Evolutionary conservation across 2,888 invertebrate genomes (phyloP), one percentile per base, ranked within the genome.

Genomic region (Drosophila pseudotalamancana): DNA sequence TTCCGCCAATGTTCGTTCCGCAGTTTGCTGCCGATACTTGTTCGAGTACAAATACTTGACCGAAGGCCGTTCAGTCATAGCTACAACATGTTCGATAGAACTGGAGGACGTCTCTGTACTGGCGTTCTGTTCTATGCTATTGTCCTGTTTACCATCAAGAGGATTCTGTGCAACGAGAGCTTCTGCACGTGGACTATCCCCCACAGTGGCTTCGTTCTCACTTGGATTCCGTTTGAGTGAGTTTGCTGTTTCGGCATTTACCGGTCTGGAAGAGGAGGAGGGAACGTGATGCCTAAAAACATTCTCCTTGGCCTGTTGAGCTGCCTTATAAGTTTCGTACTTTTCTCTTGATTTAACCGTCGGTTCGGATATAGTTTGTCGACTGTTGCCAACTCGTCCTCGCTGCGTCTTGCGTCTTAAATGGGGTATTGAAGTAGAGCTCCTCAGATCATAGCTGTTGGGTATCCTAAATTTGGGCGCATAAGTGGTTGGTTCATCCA

Each of bases 401-500:
- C 90, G 81, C 11, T 77, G 87, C 0, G 54, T 37, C 43, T 89
- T 90, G 6, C 90, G 73, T 16, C 87, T 72, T 0, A 64, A 27
- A 14, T 64, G 49, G 3, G 62, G 37, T 2, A 60, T 35, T 0
- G 69, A 16, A 1, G 72, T 62, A 4, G 76, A 65, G 6, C 66
- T 71, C 25, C 72, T 80, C 9, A 57, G 57, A 2, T 69, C 74
- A 27, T 40, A 40, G 19, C 50, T 66, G n/a, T 73, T 76, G 1
- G 74, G 61, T 29, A 85, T 72, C 16, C 89, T 88, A 0, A 85
- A 66, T 48, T 88, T 90, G 0, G 92, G 91, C 0, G 91, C 84
- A 73, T 91, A 91, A 0, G 91, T 91, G 1, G 91, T 91, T 16
- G 91, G 88, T 53, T 91, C 90, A 35, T 89, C 90, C 8, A 48